phyloP scores from a whole-genome alignment of 2,888 invertebrate genomes.

The Diplolepis rosae region DNA sequence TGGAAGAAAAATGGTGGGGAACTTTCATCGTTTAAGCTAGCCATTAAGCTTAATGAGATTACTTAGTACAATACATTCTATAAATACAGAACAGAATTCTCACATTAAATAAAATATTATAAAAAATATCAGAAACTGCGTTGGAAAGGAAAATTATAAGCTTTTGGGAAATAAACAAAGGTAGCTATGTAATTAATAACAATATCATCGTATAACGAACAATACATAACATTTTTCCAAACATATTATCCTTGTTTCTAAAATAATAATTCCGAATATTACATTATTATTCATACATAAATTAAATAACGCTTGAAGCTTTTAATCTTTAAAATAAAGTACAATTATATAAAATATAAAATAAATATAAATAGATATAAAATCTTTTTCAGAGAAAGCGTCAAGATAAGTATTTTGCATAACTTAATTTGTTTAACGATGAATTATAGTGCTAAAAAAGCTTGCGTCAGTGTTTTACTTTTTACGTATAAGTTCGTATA shows the following conservation, averaged over 20 bases:
- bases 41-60: conserved; percentile 64
- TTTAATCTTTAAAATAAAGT: neutral
- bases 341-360: too few species aligned
- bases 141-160: too few species aligned
- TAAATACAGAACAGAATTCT: conserved; percentile 49
- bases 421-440: neutral
- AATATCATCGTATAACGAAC: too few species aligned
- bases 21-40: conserved; percentile 60
- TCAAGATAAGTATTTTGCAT: neutral
- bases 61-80: conserved; percentile 50
- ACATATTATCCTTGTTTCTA: too few species aligned
- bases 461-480: neutral
- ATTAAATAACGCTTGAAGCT: neutral
- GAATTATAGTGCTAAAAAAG: neutral
- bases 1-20: conserved; percentile 55
- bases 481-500: neutral
- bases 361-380: neutral
- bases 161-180: too few species aligned
- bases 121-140: too few species aligned
- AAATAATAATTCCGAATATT: too few species aligned
- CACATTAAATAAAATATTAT: conserved; percentile 30
- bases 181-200: too few species aligned
- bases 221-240: too few species aligned
- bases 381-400: neutral
- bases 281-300: neutral